These are phyloP conservation scores for Carettochelys insculpta DNA, from an alignment of 2,113 vertebrate genomes.

Conservation along the genomic window DNA sequence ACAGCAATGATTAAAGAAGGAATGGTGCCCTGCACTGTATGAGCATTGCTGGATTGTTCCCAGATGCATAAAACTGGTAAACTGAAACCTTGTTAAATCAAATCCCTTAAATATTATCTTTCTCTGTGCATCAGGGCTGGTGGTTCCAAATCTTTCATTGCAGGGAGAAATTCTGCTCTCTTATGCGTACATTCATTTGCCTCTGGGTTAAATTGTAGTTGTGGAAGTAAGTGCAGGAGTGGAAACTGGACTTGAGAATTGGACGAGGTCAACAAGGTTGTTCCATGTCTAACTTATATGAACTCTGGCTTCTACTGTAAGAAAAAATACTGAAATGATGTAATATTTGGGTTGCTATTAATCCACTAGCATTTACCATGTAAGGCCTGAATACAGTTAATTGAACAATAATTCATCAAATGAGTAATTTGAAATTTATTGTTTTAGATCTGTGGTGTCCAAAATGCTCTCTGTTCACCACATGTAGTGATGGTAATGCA, in stretches of 20 bases:
- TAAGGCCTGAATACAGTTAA: not conserved
- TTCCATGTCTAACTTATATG: not conserved
- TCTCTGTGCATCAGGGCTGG: too few species aligned
- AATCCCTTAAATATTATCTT: too few species aligned
- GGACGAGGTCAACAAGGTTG: not conserved
- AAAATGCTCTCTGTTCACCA: too few species aligned
- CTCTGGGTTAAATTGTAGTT: not conserved
- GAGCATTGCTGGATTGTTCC: too few species aligned
- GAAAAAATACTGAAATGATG: not conserved
- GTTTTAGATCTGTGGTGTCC: too few species aligned
- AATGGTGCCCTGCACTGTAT: too few species aligned
- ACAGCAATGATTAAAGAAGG: too few species aligned
- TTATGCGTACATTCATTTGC: not conserved
- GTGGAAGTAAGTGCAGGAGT: not conserved
- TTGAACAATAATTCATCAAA: not conserved
- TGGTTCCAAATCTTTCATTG: not conserved
- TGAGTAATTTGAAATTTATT: not conserved
- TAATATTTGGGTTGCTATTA: not conserved
- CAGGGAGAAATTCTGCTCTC: rapidly evolving
- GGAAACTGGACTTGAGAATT: not conserved
- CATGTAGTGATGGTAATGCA: too few species aligned
- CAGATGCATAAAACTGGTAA: too few species aligned
- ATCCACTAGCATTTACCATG: not conserved
- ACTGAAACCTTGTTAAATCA: too few species aligned
- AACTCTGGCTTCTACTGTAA: not conserved